Evolutionary conservation across 2,113 vertebrate species (phyloP), one percentile per base, ranked within the genome.

Genomic region (Urocolius indicus): DNA sequence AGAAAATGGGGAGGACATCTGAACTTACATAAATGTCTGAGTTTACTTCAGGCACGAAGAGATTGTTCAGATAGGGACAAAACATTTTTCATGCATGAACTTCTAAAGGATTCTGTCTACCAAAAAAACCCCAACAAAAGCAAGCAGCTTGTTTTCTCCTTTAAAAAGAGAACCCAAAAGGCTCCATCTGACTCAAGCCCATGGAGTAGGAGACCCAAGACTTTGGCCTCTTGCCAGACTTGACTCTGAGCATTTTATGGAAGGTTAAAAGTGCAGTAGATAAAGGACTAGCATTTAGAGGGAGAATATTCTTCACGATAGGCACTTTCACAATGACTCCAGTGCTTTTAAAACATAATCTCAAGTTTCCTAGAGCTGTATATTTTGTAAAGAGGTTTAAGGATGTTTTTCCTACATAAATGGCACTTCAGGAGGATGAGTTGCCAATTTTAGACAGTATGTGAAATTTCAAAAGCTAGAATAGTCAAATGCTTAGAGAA

Each of bases 201-300:
- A 52, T 8, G 75, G 49, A 87, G 52, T 2, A 59, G 55, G 43
- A 95, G 84, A 87, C 48, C 71, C 88, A 96, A 68, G 93, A 84
- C 43, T 74, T 17, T 87, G 96, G 95, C 94, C 43, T 46, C 46
- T 71, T 6, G 91, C 94, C 96, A 94, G 68, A 72, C 84, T 87
- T 73, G 91, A 93, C 93, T 95, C 92, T 16, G 59, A 96, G 89
- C 80, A 27, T 94, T 97, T 97, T 96, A 92, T 69, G 91, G 92
- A 95, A 97, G 96, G 96, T 96, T 96, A 96, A 96, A 97, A 98
- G 96, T 95, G 86, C 95, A 96, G 76, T 24, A 89, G 92, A 94
- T 97, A 95, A 95, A 97, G 95, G 58, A 89, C n/a, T 51, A 83
- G 93, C 84, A 91, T 89, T 82, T 69, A 89, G 92, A 94, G 61